Percentiles rank a stretch among this genome's conserved stretches.
Conservation (phyloP, 2,797 vertebrate genomes). For the Lagorchestes hirsutus region DNA sequence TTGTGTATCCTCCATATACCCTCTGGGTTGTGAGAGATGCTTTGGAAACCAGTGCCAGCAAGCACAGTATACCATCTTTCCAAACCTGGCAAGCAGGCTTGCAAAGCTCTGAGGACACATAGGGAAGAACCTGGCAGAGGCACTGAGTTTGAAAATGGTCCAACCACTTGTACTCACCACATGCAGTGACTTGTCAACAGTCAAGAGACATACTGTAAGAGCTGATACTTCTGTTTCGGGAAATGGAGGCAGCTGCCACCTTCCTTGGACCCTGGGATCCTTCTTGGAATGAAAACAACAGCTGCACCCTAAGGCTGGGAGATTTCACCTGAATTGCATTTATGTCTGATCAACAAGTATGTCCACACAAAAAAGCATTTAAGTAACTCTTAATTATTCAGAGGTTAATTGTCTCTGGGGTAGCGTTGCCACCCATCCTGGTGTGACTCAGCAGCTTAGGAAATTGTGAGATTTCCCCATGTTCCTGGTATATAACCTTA, state of each 20-base stretch:
- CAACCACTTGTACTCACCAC: constrained; percentile 52
- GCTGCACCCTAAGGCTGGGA: background rate
- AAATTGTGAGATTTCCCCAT: background rate
- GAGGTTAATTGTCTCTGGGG: background rate
- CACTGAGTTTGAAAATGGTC: constrained; percentile 41
- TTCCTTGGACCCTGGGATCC: background rate
- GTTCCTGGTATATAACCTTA: constrained; percentile 36
- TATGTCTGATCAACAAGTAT: constrained; percentile 9
- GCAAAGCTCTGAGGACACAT: background rate
- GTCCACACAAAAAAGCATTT: background rate
- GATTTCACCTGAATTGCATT: background rate
- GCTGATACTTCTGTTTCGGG: background rate
- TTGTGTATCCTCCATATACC: background rate
- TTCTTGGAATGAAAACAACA: constrained; percentile 12
- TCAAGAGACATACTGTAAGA: constrained; percentile 49
- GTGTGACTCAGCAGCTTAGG: constrained; percentile 24
- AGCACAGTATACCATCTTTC: constrained; percentile 17
- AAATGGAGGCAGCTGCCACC: constrained; percentile 23
- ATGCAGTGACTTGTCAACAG: constrained; percentile 58
- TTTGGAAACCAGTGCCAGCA: constrained; percentile 24
- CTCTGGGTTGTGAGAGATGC: constrained; percentile 33
- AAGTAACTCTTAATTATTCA: background rate
- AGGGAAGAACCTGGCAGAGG: constrained; percentile 2
- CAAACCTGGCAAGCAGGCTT: constrained; percentile 37
- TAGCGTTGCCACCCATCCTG: background rate